Conservation (phyloP, 2,113 vertebrate genomes). For the Harpagus bidentatus region DNA sequence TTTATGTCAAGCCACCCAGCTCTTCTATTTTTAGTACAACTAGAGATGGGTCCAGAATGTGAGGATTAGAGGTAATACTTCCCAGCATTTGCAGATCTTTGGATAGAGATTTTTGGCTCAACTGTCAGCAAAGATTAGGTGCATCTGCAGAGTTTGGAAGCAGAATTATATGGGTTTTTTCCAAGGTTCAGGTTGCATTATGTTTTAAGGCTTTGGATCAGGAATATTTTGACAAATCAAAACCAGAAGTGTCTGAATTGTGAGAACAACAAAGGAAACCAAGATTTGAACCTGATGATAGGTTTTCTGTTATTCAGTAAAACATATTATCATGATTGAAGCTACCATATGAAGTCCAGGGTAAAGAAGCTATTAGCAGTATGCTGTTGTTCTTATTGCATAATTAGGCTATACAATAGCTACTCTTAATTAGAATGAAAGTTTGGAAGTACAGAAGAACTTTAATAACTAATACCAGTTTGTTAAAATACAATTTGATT, state of each 20-base stretch:
- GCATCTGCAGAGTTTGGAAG: background rate
- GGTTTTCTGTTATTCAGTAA: background rate
- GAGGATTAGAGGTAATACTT: conserved; percentile 6
- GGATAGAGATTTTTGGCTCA: background rate
- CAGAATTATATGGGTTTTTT: background rate
- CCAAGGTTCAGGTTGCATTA: background rate
- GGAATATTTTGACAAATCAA: background rate
- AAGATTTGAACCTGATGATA: background rate
- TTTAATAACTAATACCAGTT: background rate
- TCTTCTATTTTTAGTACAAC: conserved; percentile 1
- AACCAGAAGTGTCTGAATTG: background rate
- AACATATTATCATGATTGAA: background rate
- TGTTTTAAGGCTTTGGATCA: background rate
- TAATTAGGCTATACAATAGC: background rate
- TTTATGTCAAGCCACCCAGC: background rate
- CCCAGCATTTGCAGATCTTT: background rate
- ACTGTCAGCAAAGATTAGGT: background rate
- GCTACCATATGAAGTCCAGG: background rate
- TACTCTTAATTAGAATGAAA: background rate
- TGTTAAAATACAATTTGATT: background rate
- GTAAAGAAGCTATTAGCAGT: background rate
- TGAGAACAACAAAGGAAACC: background rate
- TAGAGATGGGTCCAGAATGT: background rate
- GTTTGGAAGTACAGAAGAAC: background rate
- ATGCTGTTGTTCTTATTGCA: background rate